Base-by-base conservation (phyloP, 1,140 invertebrate species). In the Oreohelix idahoensis region DNA sequence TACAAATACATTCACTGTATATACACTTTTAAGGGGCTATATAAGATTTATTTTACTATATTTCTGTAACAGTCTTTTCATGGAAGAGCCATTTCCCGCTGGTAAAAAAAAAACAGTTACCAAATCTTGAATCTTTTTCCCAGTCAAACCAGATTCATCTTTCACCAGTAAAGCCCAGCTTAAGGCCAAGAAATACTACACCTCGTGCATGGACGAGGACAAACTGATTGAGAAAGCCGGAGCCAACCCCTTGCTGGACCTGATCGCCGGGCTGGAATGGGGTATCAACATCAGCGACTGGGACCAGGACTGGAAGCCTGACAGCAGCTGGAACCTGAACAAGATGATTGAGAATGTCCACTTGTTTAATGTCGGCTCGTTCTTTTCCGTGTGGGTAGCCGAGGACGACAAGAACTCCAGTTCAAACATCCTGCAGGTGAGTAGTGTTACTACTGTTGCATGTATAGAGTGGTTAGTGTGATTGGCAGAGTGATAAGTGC, bases 341-440 rank as follows among this genome's bases (percentile, higher is more conserved):
- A 94, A 93, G 2, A 94, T 95, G 1, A 92, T 98, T 74, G 95
- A 97, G 87, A 93, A 95, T 49, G 92, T 98, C 39, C 97, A 98
- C 90, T 95, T 97, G 89, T 96, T 96, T 1, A 97, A 97, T 36
- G 92, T 99, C 1, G 83, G 63, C 42, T 79, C 84, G 0, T 88
- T 93, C 38, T 98, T 99, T 91, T 95, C 95, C 53, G 97, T 97
- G 95, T 96, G 95, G 32, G 97, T 99, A 0, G 96, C 96, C 11
- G 97, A 98, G 91, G 97, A 99, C 90, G 97, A 98, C 89, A 95
- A 95, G 87, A 98, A 99, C 92, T 98, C 97, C 0, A 95, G 95
- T 0, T 94, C 94, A 82, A 95, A 98, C 90, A 95, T 98, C 77
- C 95, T 99, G 87, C 95, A 96, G 93, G 96, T 96, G 91, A 93